These are phyloP conservation scores for Oophaga pumilio DNA, from an alignment of 2,113 vertebrate species.

Conservation along the genomic window DNA sequence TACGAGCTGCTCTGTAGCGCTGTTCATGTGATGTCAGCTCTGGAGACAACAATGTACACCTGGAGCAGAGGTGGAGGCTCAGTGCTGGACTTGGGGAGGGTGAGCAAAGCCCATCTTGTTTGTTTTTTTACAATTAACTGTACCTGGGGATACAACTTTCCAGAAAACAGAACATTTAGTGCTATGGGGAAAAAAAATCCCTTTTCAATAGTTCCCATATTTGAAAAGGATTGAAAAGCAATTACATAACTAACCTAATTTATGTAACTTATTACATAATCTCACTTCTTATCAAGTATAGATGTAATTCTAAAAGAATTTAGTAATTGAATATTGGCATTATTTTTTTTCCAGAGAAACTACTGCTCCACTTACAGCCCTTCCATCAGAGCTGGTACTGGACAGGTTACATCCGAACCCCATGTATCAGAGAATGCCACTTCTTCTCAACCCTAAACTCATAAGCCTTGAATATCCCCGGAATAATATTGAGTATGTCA, in stretches of 20 bases:
- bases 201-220: too few species aligned
- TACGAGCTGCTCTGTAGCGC: too few species aligned
- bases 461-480: slow-evolving; percentile 94
- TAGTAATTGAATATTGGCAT: not conserved
- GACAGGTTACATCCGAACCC: slow-evolving; percentile 95
- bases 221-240: too few species aligned
- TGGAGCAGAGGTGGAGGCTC: too few species aligned
- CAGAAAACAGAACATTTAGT: too few species aligned
- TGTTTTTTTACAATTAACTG: too few species aligned
- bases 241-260: not conserved
- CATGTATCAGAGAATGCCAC: slow-evolving; percentile 96
- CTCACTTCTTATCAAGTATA: not conserved
- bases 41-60: too few species aligned
- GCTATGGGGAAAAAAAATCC: too few species aligned
- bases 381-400: slow-evolving; percentile 92
- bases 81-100: too few species aligned
- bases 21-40: too few species aligned
- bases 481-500: slow-evolving; percentile 96
- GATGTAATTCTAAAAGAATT: not conserved
- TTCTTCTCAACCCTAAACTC: slow-evolving; percentile 92
- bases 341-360: slow-evolving; percentile 73
- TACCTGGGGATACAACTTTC: too few species aligned
- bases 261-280: not conserved
- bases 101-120: too few species aligned
- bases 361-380: slow-evolving; percentile 82